Conservation (phyloP, 2,888 invertebrate genomes). For the Esperia sulphurella region DNA sequence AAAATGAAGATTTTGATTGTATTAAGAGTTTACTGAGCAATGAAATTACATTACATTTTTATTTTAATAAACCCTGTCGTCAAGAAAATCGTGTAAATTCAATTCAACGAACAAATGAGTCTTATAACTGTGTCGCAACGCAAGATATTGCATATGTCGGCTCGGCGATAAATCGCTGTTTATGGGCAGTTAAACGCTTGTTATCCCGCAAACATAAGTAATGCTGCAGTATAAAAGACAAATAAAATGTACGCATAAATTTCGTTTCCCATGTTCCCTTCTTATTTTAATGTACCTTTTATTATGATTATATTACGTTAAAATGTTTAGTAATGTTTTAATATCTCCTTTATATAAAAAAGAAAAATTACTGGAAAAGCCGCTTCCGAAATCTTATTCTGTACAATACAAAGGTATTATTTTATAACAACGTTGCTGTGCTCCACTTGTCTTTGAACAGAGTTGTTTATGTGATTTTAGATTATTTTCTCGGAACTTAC, state of each 20-base stretch:
- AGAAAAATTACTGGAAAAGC: too few relatives aligned
- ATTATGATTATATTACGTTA: slow-evolving; percentile 25
- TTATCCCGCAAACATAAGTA: slow-evolving; percentile 55
- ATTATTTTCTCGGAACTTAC: too few relatives aligned
- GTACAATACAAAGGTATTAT: too few relatives aligned
- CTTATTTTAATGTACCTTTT: slow-evolving; percentile 31
- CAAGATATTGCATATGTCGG: slow-evolving; percentile 50
- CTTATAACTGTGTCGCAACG: slow-evolving; percentile 35
- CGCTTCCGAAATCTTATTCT: too few relatives aligned
- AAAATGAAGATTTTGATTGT: too few relatives aligned
- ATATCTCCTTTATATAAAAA: too few relatives aligned
- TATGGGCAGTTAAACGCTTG: slow-evolving; percentile 67
- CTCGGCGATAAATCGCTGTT: slow-evolving; percentile 54
- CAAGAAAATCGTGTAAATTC: slow-evolving; percentile 4
- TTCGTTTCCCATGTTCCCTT: slow-evolving; percentile 17
- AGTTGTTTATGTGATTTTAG: too few relatives aligned
- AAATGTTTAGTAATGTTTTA: slow-evolving; percentile 8
- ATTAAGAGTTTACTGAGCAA: too few relatives aligned
- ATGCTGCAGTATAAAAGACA: slow-evolving; percentile 39
- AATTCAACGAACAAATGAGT: slow-evolving; percentile 14
- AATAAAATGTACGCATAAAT: slow-evolving; percentile 41
- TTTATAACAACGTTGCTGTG: too few relatives aligned
- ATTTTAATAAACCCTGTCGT: not conserved
- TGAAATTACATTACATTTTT: too few relatives aligned
- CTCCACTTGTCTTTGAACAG: too few relatives aligned